A percentile compares a stretch with the other conserved stretches of the same genome.
Conservation (phyloP, 2,888 invertebrate genomes). For the Didymodactylos carnosus region DNA sequence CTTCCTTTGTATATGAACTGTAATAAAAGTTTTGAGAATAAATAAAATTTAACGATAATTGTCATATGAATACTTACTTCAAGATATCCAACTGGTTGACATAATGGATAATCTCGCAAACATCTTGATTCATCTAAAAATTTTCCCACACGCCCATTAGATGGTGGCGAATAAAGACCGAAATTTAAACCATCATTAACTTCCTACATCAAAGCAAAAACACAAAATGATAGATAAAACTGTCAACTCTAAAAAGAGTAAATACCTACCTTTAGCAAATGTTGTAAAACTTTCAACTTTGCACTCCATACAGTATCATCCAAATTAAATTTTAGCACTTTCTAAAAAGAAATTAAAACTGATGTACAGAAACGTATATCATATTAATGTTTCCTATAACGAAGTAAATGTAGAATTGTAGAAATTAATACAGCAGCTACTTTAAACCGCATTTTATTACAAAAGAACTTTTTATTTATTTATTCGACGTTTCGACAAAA, state of each 20-base stretch:
- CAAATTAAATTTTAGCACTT: constrained; percentile 10
- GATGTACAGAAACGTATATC: too few species aligned
- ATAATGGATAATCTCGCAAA: constrained; percentile 91
- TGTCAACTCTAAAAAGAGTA: too few species aligned
- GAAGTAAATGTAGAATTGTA: too few species aligned
- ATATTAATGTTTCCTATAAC: too few species aligned
- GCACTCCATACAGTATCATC: constrained; percentile 4
- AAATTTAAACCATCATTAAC: constrained; percentile 77
- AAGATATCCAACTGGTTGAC: constrained; percentile 82
- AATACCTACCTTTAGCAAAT: too few species aligned
- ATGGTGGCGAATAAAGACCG: constrained; percentile 88
- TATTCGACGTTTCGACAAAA: too few species aligned
- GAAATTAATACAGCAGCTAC: too few species aligned
- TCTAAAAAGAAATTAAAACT: neutral
- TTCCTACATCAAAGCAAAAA: neutral
- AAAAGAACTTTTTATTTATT: neutral
- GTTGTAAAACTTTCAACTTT: constrained; percentile 6
- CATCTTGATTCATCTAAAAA: constrained; percentile 91
- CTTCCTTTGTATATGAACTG: constrained; percentile 93
- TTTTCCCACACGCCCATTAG: constrained; percentile 91
- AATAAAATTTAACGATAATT: neutral
- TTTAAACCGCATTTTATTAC: too few species aligned
- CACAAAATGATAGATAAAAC: neutral
- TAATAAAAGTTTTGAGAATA: constrained; percentile 10
- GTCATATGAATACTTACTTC: constrained; percentile 64